Conservation (phyloP, 2,888 invertebrate genomes). For the Antheraea yamamai region DNA sequence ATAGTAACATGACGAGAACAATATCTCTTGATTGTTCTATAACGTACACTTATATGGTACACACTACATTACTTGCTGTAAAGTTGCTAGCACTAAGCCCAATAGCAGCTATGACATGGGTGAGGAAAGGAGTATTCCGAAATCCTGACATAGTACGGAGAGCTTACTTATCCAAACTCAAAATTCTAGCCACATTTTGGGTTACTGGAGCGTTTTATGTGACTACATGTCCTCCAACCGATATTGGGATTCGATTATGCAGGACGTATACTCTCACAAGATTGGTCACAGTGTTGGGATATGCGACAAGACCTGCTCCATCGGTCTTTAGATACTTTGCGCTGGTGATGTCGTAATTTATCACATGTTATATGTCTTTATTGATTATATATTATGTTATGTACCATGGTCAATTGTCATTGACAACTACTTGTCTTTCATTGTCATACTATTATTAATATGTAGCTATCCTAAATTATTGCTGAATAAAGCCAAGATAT, state of each 20-base stretch:
- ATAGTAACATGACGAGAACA: conserved; percentile 17
- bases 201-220: conserved; percentile 54
- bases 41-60: conserved; percentile 24
- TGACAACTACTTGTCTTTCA: no score
- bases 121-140: conserved; percentile 34
- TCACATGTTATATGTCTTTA: conserved; percentile 56
- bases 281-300: conserved; percentile 47
- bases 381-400: conserved; percentile 45
- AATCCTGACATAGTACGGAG: conserved; percentile 48
- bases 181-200: conserved; percentile 61
- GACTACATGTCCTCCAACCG: conserved; percentile 36
- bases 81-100: conserved; percentile 21
- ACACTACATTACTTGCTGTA: conserved; percentile 22
- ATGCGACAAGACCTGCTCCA: conserved; percentile 44
- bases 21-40: conserved; percentile 10
- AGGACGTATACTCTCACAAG: conserved; percentile 32
- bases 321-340: conserved; percentile 50
- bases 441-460: no score
- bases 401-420: no score
- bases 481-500: no score
- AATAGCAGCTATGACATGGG: conserved; percentile 21
- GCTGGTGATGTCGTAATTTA: conserved; percentile 49
- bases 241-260: conserved; percentile 18
- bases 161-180: conserved; percentile 58
- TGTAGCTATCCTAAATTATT: no score